These are phyloP conservation scores for Meloidogyne chitwoodi DNA, from an alignment of 1,140 invertebrate genomes.

Conservation along the genomic window DNA sequence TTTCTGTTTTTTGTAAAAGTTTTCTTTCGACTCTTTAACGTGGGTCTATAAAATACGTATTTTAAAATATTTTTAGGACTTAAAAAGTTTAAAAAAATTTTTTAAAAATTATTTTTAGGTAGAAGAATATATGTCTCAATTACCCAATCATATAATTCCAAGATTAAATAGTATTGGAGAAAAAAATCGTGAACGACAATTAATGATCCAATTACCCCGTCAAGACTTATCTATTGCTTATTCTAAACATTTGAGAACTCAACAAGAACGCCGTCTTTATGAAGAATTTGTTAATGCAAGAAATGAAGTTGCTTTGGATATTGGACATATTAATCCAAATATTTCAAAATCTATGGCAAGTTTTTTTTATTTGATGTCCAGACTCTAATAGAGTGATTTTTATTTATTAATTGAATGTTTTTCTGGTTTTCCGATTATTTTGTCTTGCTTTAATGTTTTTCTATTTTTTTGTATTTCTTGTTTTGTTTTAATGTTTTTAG, in stretches of 20 bases:
- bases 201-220: constrained; percentile 78
- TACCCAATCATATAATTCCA: constrained; percentile 74
- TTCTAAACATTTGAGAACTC: constrained; percentile 74
- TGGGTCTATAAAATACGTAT: too few species aligned
- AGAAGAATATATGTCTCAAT: constrained; percentile 72
- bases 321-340: constrained; percentile 69
- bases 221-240: constrained; percentile 85
- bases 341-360: constrained; percentile 54
- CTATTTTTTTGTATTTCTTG: too few species aligned
- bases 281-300: constrained; percentile 80
- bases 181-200: constrained; percentile 73
- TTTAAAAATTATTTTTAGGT: constrained; percentile 61
- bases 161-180: constrained; percentile 73
- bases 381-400: too few species aligned
- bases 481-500: too few species aligned
- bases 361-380: too few species aligned
- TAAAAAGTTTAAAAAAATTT: too few species aligned
- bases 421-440: constrained; percentile 20
- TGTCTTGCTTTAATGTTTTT: too few species aligned
- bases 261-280: constrained; percentile 51
- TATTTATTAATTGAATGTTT: neutral
- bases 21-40: neutral
- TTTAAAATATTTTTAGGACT: too few species aligned
- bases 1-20: neutral
- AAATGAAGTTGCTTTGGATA: constrained; percentile 89